Conservation (phyloP, 2,888 invertebrate species). For the Ethmia dodecea region DNA sequence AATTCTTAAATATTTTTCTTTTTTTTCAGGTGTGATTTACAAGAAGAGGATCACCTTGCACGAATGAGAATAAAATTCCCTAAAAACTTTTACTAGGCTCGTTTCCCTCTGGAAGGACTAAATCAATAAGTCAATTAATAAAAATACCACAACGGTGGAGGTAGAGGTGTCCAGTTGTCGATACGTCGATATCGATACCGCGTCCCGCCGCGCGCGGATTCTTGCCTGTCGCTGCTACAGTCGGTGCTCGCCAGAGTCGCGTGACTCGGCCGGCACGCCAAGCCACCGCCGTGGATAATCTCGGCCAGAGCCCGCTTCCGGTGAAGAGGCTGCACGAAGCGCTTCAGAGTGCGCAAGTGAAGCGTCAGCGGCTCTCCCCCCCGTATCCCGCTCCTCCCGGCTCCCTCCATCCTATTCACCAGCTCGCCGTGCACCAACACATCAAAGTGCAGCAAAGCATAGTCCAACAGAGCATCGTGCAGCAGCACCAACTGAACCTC, state of each 20-base stretch:
- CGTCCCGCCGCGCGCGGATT: conserved; percentile 62
- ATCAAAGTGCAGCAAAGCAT: conserved; percentile 71
- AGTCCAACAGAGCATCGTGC: conserved; percentile 70
- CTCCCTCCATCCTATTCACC: conserved; percentile 64
- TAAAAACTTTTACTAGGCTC: conserved; percentile 41
- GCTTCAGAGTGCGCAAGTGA: conserved; percentile 78
- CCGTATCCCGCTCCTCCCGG: conserved; percentile 74
- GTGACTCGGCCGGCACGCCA: conserved; percentile 75
- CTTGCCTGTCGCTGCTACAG: conserved; percentile 60
- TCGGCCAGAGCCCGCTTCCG: conserved; percentile 75
- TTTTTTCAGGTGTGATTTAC: conserved; percentile 64
- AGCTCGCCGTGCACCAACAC: conserved; percentile 69
- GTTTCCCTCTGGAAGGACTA: conserved; percentile 32
- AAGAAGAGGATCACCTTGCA: conserved; percentile 28
- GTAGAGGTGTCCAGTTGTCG: conserved; percentile 49
- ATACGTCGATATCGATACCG: conserved; percentile 48
- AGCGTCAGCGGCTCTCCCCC: conserved; percentile 80
- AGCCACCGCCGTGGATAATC: conserved; percentile 76
- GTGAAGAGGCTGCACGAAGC: conserved; percentile 79
- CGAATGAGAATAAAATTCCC: conserved; percentile 56
- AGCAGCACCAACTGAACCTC: conserved; percentile 69
- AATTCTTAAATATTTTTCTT: conserved; percentile 30
- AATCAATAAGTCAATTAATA: conserved; percentile 43
- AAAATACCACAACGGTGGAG: conserved; percentile 35
- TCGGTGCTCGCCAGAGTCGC: conserved; percentile 76